Percentiles rank a stretch among this genome's conserved stretches.
Evolutionary conservation across 2,797 vertebrate genomes (phyloP).

Genomic region (Lindbergichthys nudifrons): DNA sequence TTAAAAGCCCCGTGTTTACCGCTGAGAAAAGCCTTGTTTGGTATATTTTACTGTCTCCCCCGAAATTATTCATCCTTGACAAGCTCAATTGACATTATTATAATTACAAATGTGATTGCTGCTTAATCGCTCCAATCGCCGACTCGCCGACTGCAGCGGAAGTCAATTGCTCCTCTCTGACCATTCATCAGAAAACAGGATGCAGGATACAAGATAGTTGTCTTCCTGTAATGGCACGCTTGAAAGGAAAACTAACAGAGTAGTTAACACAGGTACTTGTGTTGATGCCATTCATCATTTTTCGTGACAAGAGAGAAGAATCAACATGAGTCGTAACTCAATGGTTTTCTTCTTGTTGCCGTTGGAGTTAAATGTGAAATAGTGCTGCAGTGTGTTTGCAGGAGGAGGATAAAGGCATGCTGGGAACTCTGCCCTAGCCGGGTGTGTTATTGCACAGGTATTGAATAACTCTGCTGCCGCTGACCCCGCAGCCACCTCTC

Average conservation of each 20-base stretch:
- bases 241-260: slow-evolving; percentile 46
- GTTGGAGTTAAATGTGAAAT: slow-evolving; percentile 58
- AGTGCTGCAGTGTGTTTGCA: slow-evolving; percentile 64
- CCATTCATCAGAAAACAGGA: slow-evolving; percentile 70
- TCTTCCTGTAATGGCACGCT: slow-evolving; percentile 47
- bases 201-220: slow-evolving; percentile 56
- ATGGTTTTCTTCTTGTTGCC: slow-evolving; percentile 1
- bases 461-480: slow-evolving; percentile 78
- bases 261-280: slow-evolving; percentile 21
- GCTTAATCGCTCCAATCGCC: slow-evolving; percentile 68
- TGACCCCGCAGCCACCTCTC: slow-evolving; percentile 77
- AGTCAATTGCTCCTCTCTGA: slow-evolving; percentile 55
- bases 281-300: slow-evolving; percentile 43
- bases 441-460: slow-evolving; percentile 82
- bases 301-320: slow-evolving; percentile 34
- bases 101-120: slow-evolving; percentile 82
- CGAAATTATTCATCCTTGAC: slow-evolving; percentile 87
- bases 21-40: slow-evolving; percentile 83
- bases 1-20: slow-evolving; percentile 84
- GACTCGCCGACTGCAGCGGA: slow-evolving; percentile 65
- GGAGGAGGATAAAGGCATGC: slow-evolving; percentile 72
- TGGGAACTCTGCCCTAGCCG: slow-evolving; percentile 74
- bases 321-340: slow-evolving; percentile 5
- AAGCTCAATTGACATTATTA: slow-evolving; percentile 85
- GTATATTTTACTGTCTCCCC: slow-evolving; percentile 85